Base-by-base conservation (phyloP, 1,140 invertebrate genomes). In the Camponotus floridanus region DNA sequence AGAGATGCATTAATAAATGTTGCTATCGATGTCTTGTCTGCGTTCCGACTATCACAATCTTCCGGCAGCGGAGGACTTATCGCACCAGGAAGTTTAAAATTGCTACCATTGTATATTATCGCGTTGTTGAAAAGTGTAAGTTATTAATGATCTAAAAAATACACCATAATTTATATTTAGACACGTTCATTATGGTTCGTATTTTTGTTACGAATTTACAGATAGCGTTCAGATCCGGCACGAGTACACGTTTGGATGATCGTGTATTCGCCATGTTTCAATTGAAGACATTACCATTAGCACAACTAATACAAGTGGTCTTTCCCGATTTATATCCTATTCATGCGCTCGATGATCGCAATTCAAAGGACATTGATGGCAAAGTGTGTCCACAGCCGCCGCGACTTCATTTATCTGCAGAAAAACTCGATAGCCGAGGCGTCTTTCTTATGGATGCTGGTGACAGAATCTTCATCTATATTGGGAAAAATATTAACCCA, bases 1-100 rank as follows among this genome's bases (percentile, higher is more conserved):
- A 96, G 98, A 68, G 99, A 99, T 95, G 99, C 99, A 11, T 96
- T 99, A 80, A 98, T 99, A 61, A 99, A 99, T 95, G 99, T 98
- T 57, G 98, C 97, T 3, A 96, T 99, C 64, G 99, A 99, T 95
- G 97, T 98, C 86, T 95, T 99, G 39, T 97, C 97, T 68, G 97
- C 98, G 5, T 99, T 98, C 93, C 97, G 97, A 92, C 89, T 97
- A 51, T 96, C 96, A 39, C 96, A 98, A 92, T 96, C 96, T 90
- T 95, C 97, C 73, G 96, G 97, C 55, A 94, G 94, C 6, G 96
- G 96, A 78, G 97, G 97, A 76, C 96, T 99, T 18, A 94, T 97
- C 78, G 97, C 97, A 39, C 97, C 98, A 0, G 94, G 96, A 65
- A 96, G 97, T 91, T 95, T 99, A 45, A 96, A 97, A 85, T 95